phyloP scores from a whole-genome alignment of 2,797 vertebrate genomes.

The Microchirus variegatus region DNA sequence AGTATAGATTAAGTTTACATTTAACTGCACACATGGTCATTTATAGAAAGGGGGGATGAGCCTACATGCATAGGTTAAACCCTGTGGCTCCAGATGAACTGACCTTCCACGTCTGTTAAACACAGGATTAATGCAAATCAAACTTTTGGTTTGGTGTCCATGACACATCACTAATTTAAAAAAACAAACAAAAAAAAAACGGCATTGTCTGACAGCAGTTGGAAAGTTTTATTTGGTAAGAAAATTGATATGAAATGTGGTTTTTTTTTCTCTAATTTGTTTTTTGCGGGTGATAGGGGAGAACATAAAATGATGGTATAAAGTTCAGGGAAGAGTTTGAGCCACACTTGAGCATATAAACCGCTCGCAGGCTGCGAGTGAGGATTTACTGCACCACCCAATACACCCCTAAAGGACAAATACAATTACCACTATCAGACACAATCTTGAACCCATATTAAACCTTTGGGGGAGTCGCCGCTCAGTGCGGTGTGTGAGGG shows the following conservation, averaged over 20 bases:
- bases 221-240: not conserved
- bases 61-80: too few species aligned
- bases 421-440: constrained; percentile 15
- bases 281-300: not conserved
- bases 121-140: not conserved
- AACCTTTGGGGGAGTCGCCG: not conserved
- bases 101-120: not conserved
- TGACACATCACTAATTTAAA: not conserved
- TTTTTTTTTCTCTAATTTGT: not conserved
- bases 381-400: constrained; percentile 4
- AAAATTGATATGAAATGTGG: not conserved
- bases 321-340: not conserved
- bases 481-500: constrained; percentile 10
- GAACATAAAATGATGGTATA: constrained; percentile 6
- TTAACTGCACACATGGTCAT: too few species aligned
- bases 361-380: not conserved
- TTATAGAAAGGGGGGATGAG: too few species aligned
- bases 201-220: not conserved
- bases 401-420: constrained; percentile 1
- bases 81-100: not conserved
- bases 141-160: not conserved
- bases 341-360: constrained; percentile 6
- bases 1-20: too few species aligned
- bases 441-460: constrained; percentile 13
- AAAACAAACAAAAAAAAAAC: too few species aligned